Percentiles rank a stretch among this genome's conserved stretches.
These are phyloP conservation scores for Petrolisthes cinctipes DNA, from an alignment of 2,888 invertebrate species.

Conservation along the genomic window DNA sequence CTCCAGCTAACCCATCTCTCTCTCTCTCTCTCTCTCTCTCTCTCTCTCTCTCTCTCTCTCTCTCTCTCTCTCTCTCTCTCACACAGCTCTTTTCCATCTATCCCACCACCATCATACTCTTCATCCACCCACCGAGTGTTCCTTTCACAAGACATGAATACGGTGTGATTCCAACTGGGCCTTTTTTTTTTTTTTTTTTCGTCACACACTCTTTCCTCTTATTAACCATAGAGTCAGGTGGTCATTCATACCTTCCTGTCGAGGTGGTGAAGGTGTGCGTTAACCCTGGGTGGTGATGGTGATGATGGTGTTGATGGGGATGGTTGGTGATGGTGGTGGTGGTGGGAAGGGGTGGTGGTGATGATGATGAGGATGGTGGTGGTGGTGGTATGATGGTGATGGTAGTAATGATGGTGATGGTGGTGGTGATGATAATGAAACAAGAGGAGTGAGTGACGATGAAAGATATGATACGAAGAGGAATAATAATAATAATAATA, in stretches of 20 bases:
- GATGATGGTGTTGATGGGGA: background rate
- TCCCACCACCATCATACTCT: background rate
- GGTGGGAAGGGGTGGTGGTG: background rate
- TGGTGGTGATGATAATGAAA: too few species aligned
- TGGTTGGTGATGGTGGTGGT: background rate
- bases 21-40: constrained; percentile 73
- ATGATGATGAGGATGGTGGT: too few species aligned
- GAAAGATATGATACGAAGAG: too few species aligned
- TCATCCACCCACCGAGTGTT: background rate
- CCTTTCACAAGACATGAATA: background rate
- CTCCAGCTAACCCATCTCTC: constrained; percentile 80
- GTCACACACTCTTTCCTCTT: background rate
- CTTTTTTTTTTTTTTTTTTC: background rate
- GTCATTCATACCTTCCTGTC: background rate
- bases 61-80: background rate
- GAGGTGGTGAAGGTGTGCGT: background rate
- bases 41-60: background rate
- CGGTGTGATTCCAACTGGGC: background rate
- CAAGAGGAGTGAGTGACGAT: too few species aligned
- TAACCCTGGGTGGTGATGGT: background rate
- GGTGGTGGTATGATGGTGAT: background rate
- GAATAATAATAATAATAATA: too few species aligned
- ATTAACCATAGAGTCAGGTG: background rate
- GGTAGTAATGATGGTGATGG: background rate
- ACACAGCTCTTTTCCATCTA: background rate